Base-by-base conservation (phyloP, 2,113 vertebrate species). In the Perognathus longimembris region DNA sequence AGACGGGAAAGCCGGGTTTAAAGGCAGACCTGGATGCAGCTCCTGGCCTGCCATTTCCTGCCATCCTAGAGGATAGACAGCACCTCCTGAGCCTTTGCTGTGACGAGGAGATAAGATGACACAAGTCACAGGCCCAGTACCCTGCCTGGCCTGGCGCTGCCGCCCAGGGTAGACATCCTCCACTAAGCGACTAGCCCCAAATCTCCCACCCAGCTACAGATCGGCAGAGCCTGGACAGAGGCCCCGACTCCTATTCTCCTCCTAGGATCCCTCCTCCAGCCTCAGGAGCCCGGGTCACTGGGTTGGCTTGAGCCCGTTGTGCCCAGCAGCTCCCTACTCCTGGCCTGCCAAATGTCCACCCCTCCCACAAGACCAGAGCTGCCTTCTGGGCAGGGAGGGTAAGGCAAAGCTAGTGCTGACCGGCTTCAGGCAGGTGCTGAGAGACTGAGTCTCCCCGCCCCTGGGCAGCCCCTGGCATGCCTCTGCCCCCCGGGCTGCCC, bases 401-500 rank as follows among this genome's bases (percentile, higher is more conserved):
- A 36, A 40, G 75, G 40, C 0, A 7, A 38, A 80, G 38, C n/a
- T 0, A 7, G 66, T 21, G 34, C 10, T 32, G 88, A 61, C 73
- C 22, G 40, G 28, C 28, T 64, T 0, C 0, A 20, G 2, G 10
- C 30, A 17, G 54, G 69, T 70, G 81, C 54, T 1, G 3, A 61
- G 38, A 26, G 26, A 18, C 80, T 76, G 28, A 61, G 42, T 15
- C 3, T 2, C 28, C 4, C 28, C 64, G 22, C 0, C 28, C 36
- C 0, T 0, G 66, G 91, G 54, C 1, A 1, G 1, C 30, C 6
- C 32, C 1, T 3, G 66, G 71, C 32, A 21, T 0, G 1, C 78
- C 54, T 42, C 50, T 61, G 67, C 50, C 45, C 61, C 14, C 40
- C 1, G 32, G 34, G 54, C 18, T 32, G 7, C 8, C 4, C 26